These are phyloP conservation scores for Solea solea DNA, from an alignment of 2,113 vertebrate genomes.

Conservation along the genomic window DNA sequence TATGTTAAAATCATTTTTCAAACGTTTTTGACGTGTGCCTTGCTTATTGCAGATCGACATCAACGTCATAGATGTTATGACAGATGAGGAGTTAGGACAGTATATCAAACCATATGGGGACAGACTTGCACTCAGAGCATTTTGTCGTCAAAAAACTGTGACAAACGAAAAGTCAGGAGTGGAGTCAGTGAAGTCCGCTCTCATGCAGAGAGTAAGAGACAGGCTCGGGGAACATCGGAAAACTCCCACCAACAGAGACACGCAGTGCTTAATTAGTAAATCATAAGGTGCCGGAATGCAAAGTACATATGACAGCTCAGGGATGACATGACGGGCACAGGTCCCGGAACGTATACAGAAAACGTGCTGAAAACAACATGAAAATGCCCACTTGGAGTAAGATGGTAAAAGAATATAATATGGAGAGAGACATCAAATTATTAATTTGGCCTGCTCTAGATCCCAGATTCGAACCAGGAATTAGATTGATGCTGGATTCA, in stretches of 20 bases:
- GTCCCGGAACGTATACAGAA: too few species aligned
- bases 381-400: too few species aligned
- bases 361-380: too few species aligned
- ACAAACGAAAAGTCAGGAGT: neutral
- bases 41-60: conserved; percentile 4
- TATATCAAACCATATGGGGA: neutral
- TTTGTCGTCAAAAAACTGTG: conserved; percentile 3
- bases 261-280: too few species aligned
- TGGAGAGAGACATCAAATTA: too few species aligned
- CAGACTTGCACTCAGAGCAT: conserved; percentile 5
- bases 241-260: neutral
- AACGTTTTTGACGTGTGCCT: neutral
- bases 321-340: too few species aligned
- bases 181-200: neutral
- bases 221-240: conserved; percentile 1
- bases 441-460: too few species aligned
- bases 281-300: too few species aligned
- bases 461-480: too few species aligned
- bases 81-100: conserved; percentile 6
- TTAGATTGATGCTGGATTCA: too few species aligned
- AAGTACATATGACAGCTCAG: too few species aligned
- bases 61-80: conserved; percentile 1
- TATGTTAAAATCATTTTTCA: neutral
- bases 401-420: too few species aligned
- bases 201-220: conserved; percentile 21